Base-by-base conservation (phyloP, 2,113 vertebrate genomes). In the Apaloderma vittatum region DNA sequence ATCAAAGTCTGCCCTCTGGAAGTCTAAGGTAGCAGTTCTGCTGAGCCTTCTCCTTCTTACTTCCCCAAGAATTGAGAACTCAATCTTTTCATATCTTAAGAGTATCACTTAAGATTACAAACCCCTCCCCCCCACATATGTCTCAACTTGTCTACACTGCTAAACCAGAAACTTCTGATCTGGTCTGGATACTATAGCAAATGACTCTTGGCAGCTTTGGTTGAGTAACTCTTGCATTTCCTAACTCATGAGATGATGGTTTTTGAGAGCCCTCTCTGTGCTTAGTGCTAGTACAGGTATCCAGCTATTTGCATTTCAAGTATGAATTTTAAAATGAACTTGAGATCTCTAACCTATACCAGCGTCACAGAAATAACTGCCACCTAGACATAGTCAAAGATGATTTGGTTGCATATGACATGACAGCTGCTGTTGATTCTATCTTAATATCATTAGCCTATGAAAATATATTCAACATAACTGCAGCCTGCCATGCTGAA, bases 401-500 rank as follows among this genome's bases (percentile, higher is more conserved):
- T 45, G 8, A 61, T 82, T 75, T 84, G 48, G 51, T 49, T 91
- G 63, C 51, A 65, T 63, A 55, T 3, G 6, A 79, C 86, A 67
- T 57, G 78, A 92, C 86, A 94, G 88, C 49, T 92, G 73, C 80
- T 79, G 81, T 24, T 90, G 46, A 88, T 86, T 97, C 55, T 26
- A 8, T 75, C 76, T 88, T 88, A 93, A 76, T 96, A 77, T 66
- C 58, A 71, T 97, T 94, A 96, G 89, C 72, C 90, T 90, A 27
- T 59, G 78, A 94, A 94, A 97, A 94, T 61, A 14, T 52, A 80
- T 89, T 91, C 77, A 72, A 15, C 16, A 36, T 23, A 61, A 96
- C 79, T 5, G 22, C 83, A 93, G 68, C 61, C 74, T 88, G 77
- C 37, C 59, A 81, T 1, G 0, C 66, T 83, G 86, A 96, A 93